Conservation (phyloP, 2,113 vertebrate genomes). For the Colius striatus region DNA sequence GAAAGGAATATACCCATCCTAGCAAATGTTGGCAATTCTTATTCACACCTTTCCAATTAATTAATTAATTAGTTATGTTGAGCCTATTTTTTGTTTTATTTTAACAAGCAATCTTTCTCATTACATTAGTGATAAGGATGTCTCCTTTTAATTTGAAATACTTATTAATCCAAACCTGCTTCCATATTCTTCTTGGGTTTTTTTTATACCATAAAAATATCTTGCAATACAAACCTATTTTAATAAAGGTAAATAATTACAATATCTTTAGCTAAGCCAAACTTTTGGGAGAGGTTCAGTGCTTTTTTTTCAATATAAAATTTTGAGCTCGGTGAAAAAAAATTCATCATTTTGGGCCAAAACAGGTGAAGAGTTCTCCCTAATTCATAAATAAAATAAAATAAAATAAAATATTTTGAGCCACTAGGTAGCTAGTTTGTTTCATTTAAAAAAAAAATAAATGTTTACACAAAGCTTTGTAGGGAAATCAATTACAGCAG, state of each 20-base stretch:
- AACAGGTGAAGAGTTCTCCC: background rate
- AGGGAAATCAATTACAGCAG: background rate
- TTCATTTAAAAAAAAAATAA: background rate
- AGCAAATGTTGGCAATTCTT: background rate
- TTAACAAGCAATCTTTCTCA: background rate
- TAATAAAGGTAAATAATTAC: background rate
- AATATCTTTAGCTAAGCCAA: background rate
- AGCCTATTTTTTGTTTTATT: background rate
- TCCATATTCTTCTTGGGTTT: background rate
- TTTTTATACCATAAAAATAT: background rate
- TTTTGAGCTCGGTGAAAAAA: background rate
- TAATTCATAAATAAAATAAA: background rate
- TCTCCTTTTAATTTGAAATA: background rate
- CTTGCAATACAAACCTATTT: background rate
- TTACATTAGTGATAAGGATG: background rate
- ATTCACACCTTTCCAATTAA: background rate
- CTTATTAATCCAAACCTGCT: background rate
- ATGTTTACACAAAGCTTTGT: background rate
- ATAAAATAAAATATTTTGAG: background rate
- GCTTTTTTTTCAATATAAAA: background rate
- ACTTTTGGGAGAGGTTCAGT: background rate
- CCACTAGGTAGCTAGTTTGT: background rate
- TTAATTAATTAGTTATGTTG: background rate
- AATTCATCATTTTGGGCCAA: background rate
- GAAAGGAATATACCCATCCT: background rate